Base-by-base conservation (phyloP, 2,797 vertebrate genomes). In the Microchirus variegatus region DNA sequence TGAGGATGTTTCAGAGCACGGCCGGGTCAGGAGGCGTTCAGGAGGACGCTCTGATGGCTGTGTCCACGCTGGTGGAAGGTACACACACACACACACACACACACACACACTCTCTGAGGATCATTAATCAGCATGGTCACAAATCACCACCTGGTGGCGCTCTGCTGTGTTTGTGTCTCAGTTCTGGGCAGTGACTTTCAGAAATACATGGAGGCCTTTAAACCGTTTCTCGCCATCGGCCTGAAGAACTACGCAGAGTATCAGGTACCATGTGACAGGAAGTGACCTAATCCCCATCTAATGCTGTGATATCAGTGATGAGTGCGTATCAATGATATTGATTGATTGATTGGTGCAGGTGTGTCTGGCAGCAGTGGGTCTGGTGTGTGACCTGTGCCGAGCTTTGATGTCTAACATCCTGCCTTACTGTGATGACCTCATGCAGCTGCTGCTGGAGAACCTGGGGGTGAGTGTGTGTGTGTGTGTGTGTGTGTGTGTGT, bases 131-230 rank as follows among this genome's bases (percentile, higher is more conserved):
- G 10, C 36, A 37, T 37, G 42, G 14, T 41, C 10, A 41, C 2
- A 14, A 14, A 42, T 42, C 41, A 42, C 12, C 15, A 15, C 43
- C 43, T 44, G 42, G 35, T 4, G 13, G 16, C 2, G 22, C 19
- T 37, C 1, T 53, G 9, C 1, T 53, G 9, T 10, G 2, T 38
- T 2, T 19, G 9, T 70, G 64, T 61, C 69, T 18, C 89, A 99
- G 97, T 99, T 53, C 76, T 99, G 75, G 97, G 97, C 75, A 92
- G 93, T 62, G 97, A 99, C 77, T 99, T 99, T 78, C 92, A 98
- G 82, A 99, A 99, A 58, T 99, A 99, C 85, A 99, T 99, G 97
- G 97, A 98, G 40, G 96, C 97, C 87, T 99, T 99, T 83, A 98
- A 98, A 74, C 97, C 97, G 0, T 99, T 98, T 89, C 91, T 99